Base-by-base conservation (phyloP, 1,140 invertebrate genomes). In the Bicyclus anynana region DNA sequence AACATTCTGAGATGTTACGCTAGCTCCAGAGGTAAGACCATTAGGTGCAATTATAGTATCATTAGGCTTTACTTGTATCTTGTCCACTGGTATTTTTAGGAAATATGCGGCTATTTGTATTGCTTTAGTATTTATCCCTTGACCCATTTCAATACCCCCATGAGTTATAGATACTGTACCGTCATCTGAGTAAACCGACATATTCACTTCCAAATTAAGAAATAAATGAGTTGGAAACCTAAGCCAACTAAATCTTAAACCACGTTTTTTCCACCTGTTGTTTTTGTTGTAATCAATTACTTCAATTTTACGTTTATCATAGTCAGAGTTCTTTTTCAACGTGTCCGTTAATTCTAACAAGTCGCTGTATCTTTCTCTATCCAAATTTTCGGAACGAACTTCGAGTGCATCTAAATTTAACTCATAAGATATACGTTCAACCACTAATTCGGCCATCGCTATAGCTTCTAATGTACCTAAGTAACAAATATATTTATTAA, bases 81-180 rank as follows among this genome's bases (percentile, higher is more conserved):
- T 87, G 1, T 92, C 90, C 20, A 96, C 53, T 20, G 93, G 91
- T 53, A 96, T 92, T 2, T 92, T 92, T 1, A 96, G 79, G 17
- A 91, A 90, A 66, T 93, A 90, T 3, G 94, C 94, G 54, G 90
- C 92, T 4, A 93, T 91, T 90, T 96, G 95, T 44, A 91, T 91
- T 0, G 93, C 91, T 93, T 94, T 83, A 0, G 92, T 93, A 62
- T 92, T 95, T 47, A 97, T 91, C 10, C 95, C 95, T 89, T 97
- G 95, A 5, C 95, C 95, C 78, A 94, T 93, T 90, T 97, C 95
- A 40, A 96, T 91, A 21, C 95, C 95, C 38, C 92, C 94, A 71
- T 95, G 94, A 6, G 90, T 87, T 26, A 97, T 90, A 0, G 91
- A 90, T 2, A 97, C 93, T 1, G 93, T 93, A 2, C 95, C 95